Evolutionary conservation across 2,797 vertebrate genomes (phyloP).

Genomic region (Peromyscus eremicus): DNA sequence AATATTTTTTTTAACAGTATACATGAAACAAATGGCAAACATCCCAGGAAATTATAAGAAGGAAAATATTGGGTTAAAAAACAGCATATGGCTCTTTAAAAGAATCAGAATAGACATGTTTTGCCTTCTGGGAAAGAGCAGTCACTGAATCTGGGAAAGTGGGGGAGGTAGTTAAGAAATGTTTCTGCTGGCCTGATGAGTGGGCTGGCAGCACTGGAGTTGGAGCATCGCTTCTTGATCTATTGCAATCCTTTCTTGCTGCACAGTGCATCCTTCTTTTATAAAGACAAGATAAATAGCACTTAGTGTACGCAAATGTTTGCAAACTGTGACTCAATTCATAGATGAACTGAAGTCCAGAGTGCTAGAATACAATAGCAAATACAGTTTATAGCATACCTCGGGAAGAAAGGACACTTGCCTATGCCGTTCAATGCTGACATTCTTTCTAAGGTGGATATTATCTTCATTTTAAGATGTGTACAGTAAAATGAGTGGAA

Average conservation of each 20-base stretch:
- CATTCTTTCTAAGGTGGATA: background rate
- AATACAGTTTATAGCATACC: background rate
- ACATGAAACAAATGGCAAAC: background rate
- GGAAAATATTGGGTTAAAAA: background rate
- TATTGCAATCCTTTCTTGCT: background rate
- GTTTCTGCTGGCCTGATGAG: background rate
- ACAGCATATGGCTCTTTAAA: background rate
- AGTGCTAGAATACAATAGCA: background rate
- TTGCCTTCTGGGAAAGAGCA: background rate
- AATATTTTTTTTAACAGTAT: background rate
- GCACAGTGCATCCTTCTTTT: background rate
- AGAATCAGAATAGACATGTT: background rate
- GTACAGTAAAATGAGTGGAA: slow-evolving; percentile 22
- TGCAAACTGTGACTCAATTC: background rate
- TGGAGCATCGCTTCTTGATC: background rate
- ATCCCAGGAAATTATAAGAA: background rate
- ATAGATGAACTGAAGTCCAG: background rate
- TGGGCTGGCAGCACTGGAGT: background rate
- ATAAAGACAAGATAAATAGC: background rate
- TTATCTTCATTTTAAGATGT: slow-evolving; percentile 57
- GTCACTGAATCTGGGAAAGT: background rate
- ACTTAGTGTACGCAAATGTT: background rate
- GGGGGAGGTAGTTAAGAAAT: background rate
- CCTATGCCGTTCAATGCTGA: background rate
- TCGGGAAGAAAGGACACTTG: background rate